phyloP scores from a whole-genome alignment of 2,888 invertebrate species.

The Xestia c-nigrum region DNA sequence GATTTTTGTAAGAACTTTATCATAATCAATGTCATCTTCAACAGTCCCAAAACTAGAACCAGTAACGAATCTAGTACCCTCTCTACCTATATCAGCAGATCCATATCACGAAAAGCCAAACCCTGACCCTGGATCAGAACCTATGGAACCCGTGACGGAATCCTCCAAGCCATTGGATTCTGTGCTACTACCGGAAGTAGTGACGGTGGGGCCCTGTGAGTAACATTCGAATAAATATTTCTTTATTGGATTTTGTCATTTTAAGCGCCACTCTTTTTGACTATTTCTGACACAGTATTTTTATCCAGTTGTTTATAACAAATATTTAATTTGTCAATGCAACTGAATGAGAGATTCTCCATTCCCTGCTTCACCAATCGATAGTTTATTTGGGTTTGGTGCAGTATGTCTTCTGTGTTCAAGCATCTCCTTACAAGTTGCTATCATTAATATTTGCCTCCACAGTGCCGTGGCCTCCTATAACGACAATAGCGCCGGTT shows the following conservation, averaged over 20 bases:
- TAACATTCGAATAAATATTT: neutral
- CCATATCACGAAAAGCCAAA: constrained; percentile 27
- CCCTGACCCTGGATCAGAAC: constrained; percentile 29
- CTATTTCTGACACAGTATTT: neutral
- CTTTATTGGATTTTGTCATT: neutral
- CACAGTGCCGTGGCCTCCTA: constrained; percentile 69
- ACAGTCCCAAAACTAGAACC: constrained; percentile 38
- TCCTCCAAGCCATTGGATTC: constrained; percentile 18
- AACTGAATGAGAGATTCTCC: too few relatives aligned
- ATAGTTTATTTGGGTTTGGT: neutral
- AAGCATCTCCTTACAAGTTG: neutral
- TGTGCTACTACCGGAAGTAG: constrained; percentile 46
- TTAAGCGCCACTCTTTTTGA: neutral
- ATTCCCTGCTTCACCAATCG: neutral
- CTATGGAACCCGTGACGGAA: constrained; percentile 38
- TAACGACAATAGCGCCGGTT: constrained; percentile 53
- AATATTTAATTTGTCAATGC: neutral
- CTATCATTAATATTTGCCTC: constrained; percentile 21
- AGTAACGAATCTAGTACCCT: constrained; percentile 39
- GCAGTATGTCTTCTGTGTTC: neutral
- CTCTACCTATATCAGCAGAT: constrained; percentile 49
- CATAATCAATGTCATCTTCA: neutral
- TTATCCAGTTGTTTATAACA: neutral
- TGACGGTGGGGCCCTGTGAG: constrained; percentile 56
- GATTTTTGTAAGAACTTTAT: neutral